Evolutionary conservation across 2,113 vertebrate species (phyloP).

Genomic region (Phaethornis superciliosus): DNA sequence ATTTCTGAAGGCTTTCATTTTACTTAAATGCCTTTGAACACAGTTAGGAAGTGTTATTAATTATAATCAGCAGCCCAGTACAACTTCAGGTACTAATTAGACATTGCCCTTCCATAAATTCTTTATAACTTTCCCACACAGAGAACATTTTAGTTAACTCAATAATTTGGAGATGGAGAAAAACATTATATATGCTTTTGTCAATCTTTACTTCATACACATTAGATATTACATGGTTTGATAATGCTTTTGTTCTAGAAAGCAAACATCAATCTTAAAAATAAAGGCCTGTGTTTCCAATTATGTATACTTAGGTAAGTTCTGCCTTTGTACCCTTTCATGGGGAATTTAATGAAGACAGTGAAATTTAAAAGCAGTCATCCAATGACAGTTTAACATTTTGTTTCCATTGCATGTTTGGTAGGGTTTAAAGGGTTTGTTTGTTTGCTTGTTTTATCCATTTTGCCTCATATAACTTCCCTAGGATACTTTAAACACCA

Average conservation of each 20-base stretch:
- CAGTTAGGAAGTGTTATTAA: conserved; percentile 60
- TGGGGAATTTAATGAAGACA: background rate
- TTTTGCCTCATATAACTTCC: background rate
- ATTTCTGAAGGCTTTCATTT: conserved; percentile 57
- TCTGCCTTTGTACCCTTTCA: background rate
- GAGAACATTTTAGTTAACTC: conserved; percentile 23
- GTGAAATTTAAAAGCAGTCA: conserved; percentile 15
- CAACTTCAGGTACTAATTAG: conserved; percentile 59
- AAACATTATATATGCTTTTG: background rate
- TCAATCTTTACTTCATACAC: background rate
- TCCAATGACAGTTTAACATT: background rate
- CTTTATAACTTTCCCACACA: conserved; percentile 8
- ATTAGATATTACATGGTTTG: background rate
- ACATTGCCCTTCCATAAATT: conserved; percentile 15
- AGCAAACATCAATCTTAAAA: background rate
- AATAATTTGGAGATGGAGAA: conserved; percentile 28
- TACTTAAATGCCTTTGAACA: conserved; percentile 52
- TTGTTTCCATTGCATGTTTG: background rate
- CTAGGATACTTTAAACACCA: background rate
- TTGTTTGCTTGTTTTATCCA: background rate
- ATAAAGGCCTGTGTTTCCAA: background rate
- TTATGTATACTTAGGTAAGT: background rate
- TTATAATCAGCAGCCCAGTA: conserved; percentile 32
- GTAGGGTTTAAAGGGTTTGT: background rate
- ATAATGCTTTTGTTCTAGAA: background rate